Conservation (phyloP, 2,113 vertebrate species). For the Cephalopterus ornatus region DNA sequence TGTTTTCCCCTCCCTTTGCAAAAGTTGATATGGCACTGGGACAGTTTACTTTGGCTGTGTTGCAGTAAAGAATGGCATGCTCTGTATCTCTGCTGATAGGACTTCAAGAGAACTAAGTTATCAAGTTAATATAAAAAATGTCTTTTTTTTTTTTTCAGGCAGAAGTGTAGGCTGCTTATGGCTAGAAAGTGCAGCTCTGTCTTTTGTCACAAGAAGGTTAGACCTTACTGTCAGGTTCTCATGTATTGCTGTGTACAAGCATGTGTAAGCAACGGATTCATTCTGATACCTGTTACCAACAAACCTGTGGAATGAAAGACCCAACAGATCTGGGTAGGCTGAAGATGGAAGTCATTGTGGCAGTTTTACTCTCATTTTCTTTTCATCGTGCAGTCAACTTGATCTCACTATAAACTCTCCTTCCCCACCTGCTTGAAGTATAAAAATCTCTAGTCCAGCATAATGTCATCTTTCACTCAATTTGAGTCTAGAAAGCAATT, state of each 20-base stretch:
- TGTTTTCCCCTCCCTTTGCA: constrained; percentile 16
- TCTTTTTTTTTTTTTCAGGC: not conserved
- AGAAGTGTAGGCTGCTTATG: not conserved
- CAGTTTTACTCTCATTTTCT: not conserved
- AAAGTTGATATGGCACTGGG: constrained; percentile 7
- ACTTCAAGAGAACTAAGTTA: constrained; percentile 2
- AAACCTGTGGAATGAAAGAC: not conserved
- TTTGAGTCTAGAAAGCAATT: not conserved
- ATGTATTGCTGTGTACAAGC: not conserved
- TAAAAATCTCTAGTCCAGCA: not conserved
- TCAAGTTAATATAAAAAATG: not conserved
- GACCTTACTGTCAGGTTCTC: not conserved
- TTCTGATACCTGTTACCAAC: not conserved
- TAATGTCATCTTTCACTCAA: not conserved
- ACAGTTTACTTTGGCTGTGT: constrained; percentile 30
- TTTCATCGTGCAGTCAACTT: not conserved
- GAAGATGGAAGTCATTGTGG: not conserved
- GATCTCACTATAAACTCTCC: not conserved
- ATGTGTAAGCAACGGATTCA: not conserved
- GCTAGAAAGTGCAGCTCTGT: not conserved
- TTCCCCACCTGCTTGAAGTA: not conserved
- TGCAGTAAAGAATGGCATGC: constrained; percentile 5
- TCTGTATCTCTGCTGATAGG: constrained; percentile 35
- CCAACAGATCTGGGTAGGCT: not conserved
- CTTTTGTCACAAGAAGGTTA: not conserved